Evolutionary conservation across 2,888 invertebrate genomes (phyloP).

Genomic region (Ceriagrion tenellum): DNA sequence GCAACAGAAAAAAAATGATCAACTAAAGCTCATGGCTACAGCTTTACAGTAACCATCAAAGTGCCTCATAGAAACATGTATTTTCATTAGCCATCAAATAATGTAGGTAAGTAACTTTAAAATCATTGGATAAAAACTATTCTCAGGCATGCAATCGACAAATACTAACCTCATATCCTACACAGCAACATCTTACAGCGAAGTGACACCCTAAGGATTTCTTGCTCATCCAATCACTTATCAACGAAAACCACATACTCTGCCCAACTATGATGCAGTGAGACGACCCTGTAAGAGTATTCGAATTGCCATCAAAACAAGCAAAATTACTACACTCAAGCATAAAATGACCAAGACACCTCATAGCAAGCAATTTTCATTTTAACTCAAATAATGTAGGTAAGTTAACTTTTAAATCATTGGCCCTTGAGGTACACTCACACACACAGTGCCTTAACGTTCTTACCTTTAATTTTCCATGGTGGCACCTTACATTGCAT

Average conservation of each 20-base stretch:
- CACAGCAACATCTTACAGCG: not conserved
- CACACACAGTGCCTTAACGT: not conserved
- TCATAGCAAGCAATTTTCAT: conserved; percentile 77
- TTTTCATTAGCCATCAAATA: conserved; percentile 81
- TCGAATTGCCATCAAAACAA: no score
- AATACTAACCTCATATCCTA: not conserved
- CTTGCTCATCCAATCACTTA: no score
- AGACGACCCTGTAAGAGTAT: no score
- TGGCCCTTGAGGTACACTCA: conserved; percentile 72
- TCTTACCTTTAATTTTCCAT: not conserved
- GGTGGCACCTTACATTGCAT: not conserved
- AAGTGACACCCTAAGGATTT: no score
- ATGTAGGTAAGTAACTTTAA: conserved; percentile 80
- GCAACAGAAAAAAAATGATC: no score
- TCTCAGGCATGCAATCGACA: not conserved
- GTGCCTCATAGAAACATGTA: conserved; percentile 50
- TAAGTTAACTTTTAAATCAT: conserved; percentile 79
- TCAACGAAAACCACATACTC: no score
- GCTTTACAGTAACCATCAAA: no score
- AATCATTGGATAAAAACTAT: conserved; percentile 76
- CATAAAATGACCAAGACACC: not conserved
- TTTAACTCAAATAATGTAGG: conserved; percentile 82
- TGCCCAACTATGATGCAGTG: no score
- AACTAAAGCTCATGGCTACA: no score
- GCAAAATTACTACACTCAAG: no score